These are phyloP conservation scores for Drosophila sordidapex DNA, from an alignment of 2,888 invertebrate species.

Conservation along the genomic window DNA sequence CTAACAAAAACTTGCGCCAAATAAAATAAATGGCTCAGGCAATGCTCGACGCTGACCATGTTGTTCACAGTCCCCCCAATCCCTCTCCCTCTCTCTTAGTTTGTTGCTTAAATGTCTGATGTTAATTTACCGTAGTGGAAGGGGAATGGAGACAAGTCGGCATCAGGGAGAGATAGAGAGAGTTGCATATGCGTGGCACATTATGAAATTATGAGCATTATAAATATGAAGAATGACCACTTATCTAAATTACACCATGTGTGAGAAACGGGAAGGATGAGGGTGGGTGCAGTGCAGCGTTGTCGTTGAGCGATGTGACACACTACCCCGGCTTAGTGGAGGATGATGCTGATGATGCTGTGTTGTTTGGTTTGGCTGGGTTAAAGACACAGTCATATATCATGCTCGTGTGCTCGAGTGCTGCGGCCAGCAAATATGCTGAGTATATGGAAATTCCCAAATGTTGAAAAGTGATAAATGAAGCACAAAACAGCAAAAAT, in stretches of 20 bases:
- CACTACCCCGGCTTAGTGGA: constrained; percentile 38
- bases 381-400: constrained; percentile 70
- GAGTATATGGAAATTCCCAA: constrained; percentile 75
- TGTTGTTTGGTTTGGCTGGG: constrained; percentile 64
- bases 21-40: constrained; percentile 68
- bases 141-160: constrained; percentile 1
- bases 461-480: constrained; percentile 77
- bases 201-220: constrained; percentile 83
- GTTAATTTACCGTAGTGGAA: constrained; percentile 55
- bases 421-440: constrained; percentile 72
- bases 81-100: neutral
- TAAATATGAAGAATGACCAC: constrained; percentile 85
- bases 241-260: constrained; percentile 85
- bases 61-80: constrained; percentile 52
- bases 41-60: constrained; percentile 78
- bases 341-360: constrained; percentile 38
- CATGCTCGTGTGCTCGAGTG: constrained; percentile 37
- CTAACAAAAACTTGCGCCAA: constrained; percentile 59
- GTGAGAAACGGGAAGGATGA: constrained; percentile 32
- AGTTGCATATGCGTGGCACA: constrained; percentile 77
- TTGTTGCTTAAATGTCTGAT: constrained; percentile 54
- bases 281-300: constrained; percentile 11
- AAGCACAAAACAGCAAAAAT: constrained; percentile 69
- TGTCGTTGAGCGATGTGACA: constrained; percentile 68
- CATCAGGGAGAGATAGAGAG: constrained; percentile 2